These are phyloP conservation scores for Galemys pyrenaicus DNA, from an alignment of 2,113 vertebrate genomes.

Conservation along the genomic window DNA sequence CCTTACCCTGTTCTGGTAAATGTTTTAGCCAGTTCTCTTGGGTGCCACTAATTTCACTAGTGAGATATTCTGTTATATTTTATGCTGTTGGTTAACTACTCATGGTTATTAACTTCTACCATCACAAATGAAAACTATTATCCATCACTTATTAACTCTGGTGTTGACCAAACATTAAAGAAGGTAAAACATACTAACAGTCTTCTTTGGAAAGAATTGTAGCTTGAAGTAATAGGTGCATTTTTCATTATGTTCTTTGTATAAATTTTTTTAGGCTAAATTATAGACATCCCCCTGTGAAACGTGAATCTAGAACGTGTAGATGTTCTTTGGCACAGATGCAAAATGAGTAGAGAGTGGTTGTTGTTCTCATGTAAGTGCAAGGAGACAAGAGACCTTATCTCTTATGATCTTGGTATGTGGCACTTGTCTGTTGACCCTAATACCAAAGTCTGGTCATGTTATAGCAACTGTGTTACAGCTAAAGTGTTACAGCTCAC, in stretches of 20 bases:
- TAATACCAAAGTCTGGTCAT: too few relatives aligned
- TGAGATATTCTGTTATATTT: not conserved
- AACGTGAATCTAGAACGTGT: not conserved
- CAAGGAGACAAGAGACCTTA: not conserved
- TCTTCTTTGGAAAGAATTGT: not conserved
- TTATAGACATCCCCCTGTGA: not conserved
- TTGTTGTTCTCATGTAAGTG: not conserved
- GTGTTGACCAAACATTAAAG: not conserved
- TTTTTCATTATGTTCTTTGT: not conserved
- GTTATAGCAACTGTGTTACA: too few relatives aligned
- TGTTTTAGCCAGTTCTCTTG: not conserved
- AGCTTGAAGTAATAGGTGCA: not conserved
- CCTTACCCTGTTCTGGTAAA: not conserved
- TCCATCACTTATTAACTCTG: not conserved
- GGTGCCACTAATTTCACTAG: not conserved
- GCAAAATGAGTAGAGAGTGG: not conserved
- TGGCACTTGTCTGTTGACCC: not conserved
- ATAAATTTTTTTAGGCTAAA: not conserved
- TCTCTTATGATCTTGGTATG: not conserved
- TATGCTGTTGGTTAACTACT: not conserved
- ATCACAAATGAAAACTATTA: constrained; percentile 34
- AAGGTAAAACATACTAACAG: not conserved
- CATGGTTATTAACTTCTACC: not conserved
- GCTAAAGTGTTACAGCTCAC: too few relatives aligned
- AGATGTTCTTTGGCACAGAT: not conserved